Percentiles rank a stretch among this genome's conserved stretches.
Evolutionary conservation across 2,113 vertebrate species (phyloP).

Genomic region (Nycticebus coucang): DNA sequence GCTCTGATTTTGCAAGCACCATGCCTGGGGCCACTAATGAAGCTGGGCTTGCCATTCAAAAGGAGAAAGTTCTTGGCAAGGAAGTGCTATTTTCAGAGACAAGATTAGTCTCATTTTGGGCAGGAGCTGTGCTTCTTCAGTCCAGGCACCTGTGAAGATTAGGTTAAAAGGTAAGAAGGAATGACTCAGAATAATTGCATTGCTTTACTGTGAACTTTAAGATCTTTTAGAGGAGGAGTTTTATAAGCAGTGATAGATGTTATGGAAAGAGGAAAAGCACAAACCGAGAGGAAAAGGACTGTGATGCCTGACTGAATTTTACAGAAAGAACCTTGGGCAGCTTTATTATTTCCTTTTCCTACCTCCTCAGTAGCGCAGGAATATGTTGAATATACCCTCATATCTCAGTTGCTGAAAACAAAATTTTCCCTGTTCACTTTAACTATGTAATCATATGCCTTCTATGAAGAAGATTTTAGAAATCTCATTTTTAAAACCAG

Average conservation of each 20-base stretch:
- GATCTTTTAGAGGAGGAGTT: conserved; percentile 62
- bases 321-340: conserved; percentile 43
- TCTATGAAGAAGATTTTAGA: conserved; percentile 6
- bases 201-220: conserved; percentile 61
- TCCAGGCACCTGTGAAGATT: conserved; percentile 62
- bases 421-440: background rate
- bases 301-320: conserved; percentile 58
- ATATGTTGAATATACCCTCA: conserved; percentile 48
- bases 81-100: conserved; percentile 69
- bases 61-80: conserved; percentile 72
- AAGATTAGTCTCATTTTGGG: conserved; percentile 64
- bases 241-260: conserved; percentile 65
- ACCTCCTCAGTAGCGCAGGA: background rate
- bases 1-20: conserved; percentile 49
- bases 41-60: conserved; percentile 32
- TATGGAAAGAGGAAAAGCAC: conserved; percentile 64
- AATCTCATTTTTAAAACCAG: conserved; percentile 20
- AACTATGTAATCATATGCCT: background rate
- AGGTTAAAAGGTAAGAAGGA: conserved; percentile 70
- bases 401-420: conserved; percentile 28
- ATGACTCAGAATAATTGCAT: conserved; percentile 75
- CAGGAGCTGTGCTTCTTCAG: conserved; percentile 46
- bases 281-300: conserved; percentile 54
- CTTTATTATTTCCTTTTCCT: conserved; percentile 29
- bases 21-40: conserved; percentile 56